These are phyloP conservation scores for Gymnoscelis rufifasciata DNA, from an alignment of 2,888 invertebrate genomes.

Conservation along the genomic window DNA sequence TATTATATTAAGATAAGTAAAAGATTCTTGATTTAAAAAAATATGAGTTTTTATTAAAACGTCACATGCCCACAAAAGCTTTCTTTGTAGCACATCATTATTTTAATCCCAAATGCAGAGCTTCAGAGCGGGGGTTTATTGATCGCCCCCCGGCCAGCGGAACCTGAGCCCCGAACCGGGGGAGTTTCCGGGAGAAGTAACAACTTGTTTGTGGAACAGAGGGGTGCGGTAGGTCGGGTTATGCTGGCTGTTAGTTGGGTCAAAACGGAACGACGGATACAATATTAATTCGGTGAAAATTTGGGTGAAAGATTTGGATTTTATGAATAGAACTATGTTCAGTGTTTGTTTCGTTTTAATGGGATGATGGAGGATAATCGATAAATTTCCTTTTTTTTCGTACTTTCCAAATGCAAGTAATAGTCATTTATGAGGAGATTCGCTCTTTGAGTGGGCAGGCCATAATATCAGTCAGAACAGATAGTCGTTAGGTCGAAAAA, in stretches of 20 bases:
- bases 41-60: too few species aligned
- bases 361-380: too few species aligned
- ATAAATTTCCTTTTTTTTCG: too few species aligned
- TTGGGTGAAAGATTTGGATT: neutral
- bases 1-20: too few species aligned
- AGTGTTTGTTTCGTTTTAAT: too few species aligned
- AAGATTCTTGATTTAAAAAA: too few species aligned
- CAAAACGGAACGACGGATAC: constrained; percentile 18
- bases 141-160: constrained; percentile 22
- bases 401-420: too few species aligned
- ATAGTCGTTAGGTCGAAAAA: too few species aligned
- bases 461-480: too few species aligned
- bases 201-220: constrained; percentile 17
- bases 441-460: too few species aligned
- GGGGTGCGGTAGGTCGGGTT: constrained; percentile 21
- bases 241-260: constrained; percentile 17
- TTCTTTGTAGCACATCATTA: constrained; percentile 5
- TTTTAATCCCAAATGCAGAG: constrained; percentile 10
- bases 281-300: constrained; percentile 15
- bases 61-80: neutral
- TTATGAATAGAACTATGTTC: too few species aligned
- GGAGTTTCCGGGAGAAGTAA: constrained; percentile 14
- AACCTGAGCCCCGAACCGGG: constrained; percentile 22
- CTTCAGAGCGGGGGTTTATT: constrained; percentile 21
- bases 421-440: too few species aligned